phyloP scores from a whole-genome alignment of 2,888 invertebrate species.

The Teinopalpus imperialis region DNA sequence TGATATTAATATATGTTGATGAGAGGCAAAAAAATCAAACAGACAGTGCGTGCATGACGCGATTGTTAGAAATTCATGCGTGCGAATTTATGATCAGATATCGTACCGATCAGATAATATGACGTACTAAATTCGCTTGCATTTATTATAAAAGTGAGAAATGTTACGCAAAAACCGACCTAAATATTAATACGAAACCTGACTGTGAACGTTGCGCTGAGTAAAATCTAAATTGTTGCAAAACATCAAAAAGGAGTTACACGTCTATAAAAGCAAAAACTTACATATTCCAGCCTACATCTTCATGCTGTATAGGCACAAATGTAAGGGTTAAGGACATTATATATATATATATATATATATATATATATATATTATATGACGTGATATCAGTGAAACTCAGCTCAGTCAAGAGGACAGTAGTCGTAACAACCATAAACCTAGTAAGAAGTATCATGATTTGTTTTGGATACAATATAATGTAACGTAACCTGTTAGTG shows the following conservation, averaged over 20 bases:
- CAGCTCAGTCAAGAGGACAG: too few relatives aligned
- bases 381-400: too few relatives aligned
- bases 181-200: conserved; percentile 7
- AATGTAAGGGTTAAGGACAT: too few relatives aligned
- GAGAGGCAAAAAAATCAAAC: conserved; percentile 18
- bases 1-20: conserved; percentile 15
- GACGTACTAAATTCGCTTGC: conserved; percentile 24
- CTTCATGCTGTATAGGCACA: too few relatives aligned
- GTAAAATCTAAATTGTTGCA: conserved; percentile 2
- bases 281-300: too few relatives aligned
- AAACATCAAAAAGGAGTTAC: not conserved
- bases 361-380: too few relatives aligned
- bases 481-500: too few relatives aligned
- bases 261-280: too few relatives aligned
- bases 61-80: conserved; percentile 27
- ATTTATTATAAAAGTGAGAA: conserved; percentile 19
- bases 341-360: too few relatives aligned
- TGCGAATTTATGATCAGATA: conserved; percentile 27
- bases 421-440: too few relatives aligned
- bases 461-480: too few relatives aligned
- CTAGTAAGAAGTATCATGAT: too few relatives aligned
- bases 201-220: not conserved
- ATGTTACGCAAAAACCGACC: conserved; percentile 16
- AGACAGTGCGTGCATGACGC: conserved; percentile 25
- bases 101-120: conserved; percentile 23